A percentile compares a stretch with the other conserved stretches of the same genome.
Conservation (phyloP, 2,113 vertebrate genomes). For the Otus sunia region DNA sequence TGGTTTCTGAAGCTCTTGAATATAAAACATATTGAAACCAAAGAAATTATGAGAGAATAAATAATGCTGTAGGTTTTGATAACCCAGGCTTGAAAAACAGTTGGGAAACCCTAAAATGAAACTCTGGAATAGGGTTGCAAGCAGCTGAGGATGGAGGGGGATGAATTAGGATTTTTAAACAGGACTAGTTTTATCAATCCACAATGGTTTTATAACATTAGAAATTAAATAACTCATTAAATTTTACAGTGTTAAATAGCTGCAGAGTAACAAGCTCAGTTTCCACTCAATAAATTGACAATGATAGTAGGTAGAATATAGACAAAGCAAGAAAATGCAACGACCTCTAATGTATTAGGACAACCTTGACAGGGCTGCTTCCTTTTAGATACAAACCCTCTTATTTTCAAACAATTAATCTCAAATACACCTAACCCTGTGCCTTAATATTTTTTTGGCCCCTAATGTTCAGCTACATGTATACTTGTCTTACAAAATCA, state of each 20-base stretch:
- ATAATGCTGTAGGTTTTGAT: not conserved
- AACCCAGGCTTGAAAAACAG: not conserved
- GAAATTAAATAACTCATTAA: slow-evolving; percentile 18
- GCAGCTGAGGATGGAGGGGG: not conserved
- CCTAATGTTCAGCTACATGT: not conserved
- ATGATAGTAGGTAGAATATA: not conserved
- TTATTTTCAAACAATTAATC: not conserved
- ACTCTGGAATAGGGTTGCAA: not conserved
- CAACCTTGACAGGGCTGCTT: not conserved
- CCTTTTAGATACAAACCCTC: not conserved
- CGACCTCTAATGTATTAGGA: not conserved
- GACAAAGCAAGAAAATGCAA: not conserved
- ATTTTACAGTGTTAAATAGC: not conserved
- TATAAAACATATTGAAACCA: not conserved
- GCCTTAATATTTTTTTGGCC: not conserved
- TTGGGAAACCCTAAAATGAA: not conserved
- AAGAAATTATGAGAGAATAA: not conserved
- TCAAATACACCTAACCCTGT: not conserved
- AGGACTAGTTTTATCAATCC: not conserved
- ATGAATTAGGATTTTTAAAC: not conserved
- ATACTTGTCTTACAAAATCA: not conserved
- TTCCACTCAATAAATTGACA: slow-evolving; percentile 10
- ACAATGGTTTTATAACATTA: not conserved
- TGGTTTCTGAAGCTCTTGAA: not conserved
- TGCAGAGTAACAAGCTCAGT: not conserved